Percentiles rank a stretch among this genome's conserved stretches.
These are phyloP conservation scores for Corythucha ciliata DNA, from an alignment of 2,888 invertebrate genomes.

Conservation along the genomic window DNA sequence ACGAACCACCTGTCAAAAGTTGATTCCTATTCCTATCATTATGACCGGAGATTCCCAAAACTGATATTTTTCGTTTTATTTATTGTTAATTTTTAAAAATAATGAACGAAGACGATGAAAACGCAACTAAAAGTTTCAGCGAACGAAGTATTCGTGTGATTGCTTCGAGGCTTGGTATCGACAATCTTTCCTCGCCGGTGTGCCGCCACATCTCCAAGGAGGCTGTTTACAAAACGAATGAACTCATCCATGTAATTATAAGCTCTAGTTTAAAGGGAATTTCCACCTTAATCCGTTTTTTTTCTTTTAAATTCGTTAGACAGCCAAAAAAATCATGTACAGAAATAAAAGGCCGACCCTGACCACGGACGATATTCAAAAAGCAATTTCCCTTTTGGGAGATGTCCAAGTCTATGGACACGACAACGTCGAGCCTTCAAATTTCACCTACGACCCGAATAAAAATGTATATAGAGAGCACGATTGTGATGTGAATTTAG, in stretches of 20 bases:
- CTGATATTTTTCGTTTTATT: no score
- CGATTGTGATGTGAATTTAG: no score
- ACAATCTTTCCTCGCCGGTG: slow-evolving; percentile 40
- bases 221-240: slow-evolving; percentile 47
- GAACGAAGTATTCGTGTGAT: slow-evolving; percentile 18
- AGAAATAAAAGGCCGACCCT: slow-evolving; percentile 31
- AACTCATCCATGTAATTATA: slow-evolving; percentile 45
- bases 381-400: slow-evolving; percentile 29
- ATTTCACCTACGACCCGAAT: slow-evolving; percentile 28
- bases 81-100: no score
- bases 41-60: no score
- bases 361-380: slow-evolving; percentile 31
- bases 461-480: no score
- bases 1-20: no score
- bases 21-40: no score
- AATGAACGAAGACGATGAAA: no score
- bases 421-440: slow-evolving; percentile 22
- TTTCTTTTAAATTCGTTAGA: slow-evolving; percentile 18
- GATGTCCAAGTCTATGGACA: slow-evolving; percentile 30
- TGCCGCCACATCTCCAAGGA: slow-evolving; percentile 46
- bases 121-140: no score
- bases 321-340: slow-evolving; percentile 26
- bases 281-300: background rate
- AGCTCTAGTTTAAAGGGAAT: background rate
- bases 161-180: slow-evolving; percentile 29